Conservation (phyloP, 2,888 invertebrate genomes). For the Folsomia candida region DNA sequence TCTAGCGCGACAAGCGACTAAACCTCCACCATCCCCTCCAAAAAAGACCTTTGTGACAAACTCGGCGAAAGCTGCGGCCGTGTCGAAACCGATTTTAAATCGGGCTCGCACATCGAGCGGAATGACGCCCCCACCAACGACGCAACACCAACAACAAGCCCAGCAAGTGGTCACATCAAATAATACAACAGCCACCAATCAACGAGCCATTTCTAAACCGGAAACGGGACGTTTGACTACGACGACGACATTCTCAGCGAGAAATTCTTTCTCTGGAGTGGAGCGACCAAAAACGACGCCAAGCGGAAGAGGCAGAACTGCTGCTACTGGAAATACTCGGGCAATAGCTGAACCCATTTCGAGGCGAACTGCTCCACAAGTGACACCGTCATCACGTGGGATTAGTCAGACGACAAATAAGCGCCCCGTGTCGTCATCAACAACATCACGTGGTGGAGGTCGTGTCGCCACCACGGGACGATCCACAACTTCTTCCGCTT, state of each 20-base stretch:
- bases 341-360: slow-evolving; percentile 22
- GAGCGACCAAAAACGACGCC: slow-evolving; percentile 29
- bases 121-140: slow-evolving; percentile 24
- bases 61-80: slow-evolving; percentile 48
- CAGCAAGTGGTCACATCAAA: neutral
- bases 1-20: neutral
- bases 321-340: too few species aligned
- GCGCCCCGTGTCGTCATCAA: slow-evolving; percentile 11
- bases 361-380: slow-evolving; percentile 24
- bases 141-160: slow-evolving; percentile 11
- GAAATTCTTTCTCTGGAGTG: slow-evolving; percentile 35
- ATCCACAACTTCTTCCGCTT: neutral
- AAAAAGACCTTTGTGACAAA: slow-evolving; percentile 44
- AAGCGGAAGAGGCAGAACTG: neutral
- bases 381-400: slow-evolving; percentile 4
- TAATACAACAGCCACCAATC: slow-evolving; percentile 10
- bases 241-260: slow-evolving; percentile 24
- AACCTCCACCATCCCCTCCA: slow-evolving; percentile 22
- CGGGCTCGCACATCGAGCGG: slow-evolving; percentile 25
- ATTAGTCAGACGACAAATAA: slow-evolving; percentile 16
- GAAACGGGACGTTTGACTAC: neutral
- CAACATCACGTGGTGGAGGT: neutral
- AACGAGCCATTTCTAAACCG: neutral
- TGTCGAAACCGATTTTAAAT: slow-evolving; percentile 43
- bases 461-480: neutral